Evolutionary conservation across 2,888 invertebrate genomes (phyloP), one percentile per base, ranked within the genome.

Genomic region (Ephialtes manifestator): DNA sequence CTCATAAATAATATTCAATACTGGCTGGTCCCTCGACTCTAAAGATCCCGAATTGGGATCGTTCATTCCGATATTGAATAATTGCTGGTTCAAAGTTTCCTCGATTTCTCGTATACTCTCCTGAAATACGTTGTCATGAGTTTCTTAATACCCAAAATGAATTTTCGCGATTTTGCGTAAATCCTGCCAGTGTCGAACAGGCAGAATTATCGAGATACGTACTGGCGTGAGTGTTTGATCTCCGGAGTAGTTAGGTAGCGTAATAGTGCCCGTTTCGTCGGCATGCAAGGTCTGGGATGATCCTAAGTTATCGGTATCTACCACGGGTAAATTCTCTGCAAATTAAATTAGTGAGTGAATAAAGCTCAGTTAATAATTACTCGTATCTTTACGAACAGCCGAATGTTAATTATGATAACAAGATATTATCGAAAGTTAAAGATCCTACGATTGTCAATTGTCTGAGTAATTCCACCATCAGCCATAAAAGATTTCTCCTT

Each of bases 31-130:
- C n/a, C 87, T 77, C 53, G 86, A 81, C 31, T 89, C 84, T 24
- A 89, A 77, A 53, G 81, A 88, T 28, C 87, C 90, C 15, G 92
- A 65, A 0, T 86, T 90, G n/a, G 93, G 86, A 58, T 87, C 86
- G 80, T 91, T 91, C 89, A 93, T 87, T 15, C 91, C 91, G 8
- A 93, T 92, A 75, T 90, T 92, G 75, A 93, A 93, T 39, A 94
- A 88, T 85, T 94, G 94, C 55, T 93, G 93, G 87, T 94, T 94
- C 43, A 94, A 86, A 0, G 94, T 94, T 68, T 94, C 94, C 81
- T 94, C 94, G 53, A 94, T 92, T 83, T 94, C 94, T 72, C 92
- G 90, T 65, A 94, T 93, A 83, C 91, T 94, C 83, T 94, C 94
- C 94, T 94, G 68, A 4, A 87, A 80, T 67, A 81, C 10, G 28